phyloP scores from a whole-genome alignment of 2,797 vertebrate genomes.

The Cetoscarus ocellatus region DNA sequence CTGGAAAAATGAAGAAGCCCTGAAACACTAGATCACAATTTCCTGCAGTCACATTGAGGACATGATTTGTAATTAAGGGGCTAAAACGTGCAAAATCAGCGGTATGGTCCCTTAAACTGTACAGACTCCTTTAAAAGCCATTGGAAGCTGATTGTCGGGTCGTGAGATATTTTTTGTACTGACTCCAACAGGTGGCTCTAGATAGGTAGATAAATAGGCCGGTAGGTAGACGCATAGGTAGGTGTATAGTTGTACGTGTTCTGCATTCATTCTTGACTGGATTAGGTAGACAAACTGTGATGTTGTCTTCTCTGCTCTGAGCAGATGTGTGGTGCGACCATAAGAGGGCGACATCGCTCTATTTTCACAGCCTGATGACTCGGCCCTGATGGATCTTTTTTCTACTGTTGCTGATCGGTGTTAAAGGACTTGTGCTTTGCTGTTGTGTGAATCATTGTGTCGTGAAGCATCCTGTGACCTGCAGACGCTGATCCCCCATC shows the following conservation, averaged over 20 bases:
- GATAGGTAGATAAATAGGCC: constrained; percentile 3
- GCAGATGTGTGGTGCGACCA: constrained; percentile 55
- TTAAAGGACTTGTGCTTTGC: constrained; percentile 58
- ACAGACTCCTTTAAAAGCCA: constrained; percentile 71
- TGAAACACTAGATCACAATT: background rate
- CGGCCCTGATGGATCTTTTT: constrained; percentile 47
- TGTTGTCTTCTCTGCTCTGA: constrained; percentile 60
- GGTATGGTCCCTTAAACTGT: constrained; percentile 64
- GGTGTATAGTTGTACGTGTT: constrained; percentile 64
- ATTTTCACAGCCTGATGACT: constrained; percentile 42
- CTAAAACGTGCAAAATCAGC: constrained; percentile 45
- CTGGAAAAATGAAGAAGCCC: background rate
- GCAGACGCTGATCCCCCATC: constrained; percentile 39
- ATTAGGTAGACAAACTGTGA: constrained; percentile 56
- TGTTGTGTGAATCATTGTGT: constrained; percentile 74
- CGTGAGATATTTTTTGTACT: constrained; percentile 57
- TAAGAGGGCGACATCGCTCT: constrained; percentile 65
- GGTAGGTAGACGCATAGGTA: constrained; percentile 2
- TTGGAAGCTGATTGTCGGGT: constrained; percentile 45
- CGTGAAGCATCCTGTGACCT: constrained; percentile 76
- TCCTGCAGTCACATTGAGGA: constrained; percentile 1
- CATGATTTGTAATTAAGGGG: background rate
- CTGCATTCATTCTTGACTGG: constrained; percentile 58
- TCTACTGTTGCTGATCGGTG: constrained; percentile 64
- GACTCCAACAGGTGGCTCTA: constrained; percentile 51